Percentiles rank a stretch among this genome's conserved stretches.
These are phyloP conservation scores for Diuraphis noxia DNA, from an alignment of 1,140 invertebrate species.

Conservation along the genomic window DNA sequence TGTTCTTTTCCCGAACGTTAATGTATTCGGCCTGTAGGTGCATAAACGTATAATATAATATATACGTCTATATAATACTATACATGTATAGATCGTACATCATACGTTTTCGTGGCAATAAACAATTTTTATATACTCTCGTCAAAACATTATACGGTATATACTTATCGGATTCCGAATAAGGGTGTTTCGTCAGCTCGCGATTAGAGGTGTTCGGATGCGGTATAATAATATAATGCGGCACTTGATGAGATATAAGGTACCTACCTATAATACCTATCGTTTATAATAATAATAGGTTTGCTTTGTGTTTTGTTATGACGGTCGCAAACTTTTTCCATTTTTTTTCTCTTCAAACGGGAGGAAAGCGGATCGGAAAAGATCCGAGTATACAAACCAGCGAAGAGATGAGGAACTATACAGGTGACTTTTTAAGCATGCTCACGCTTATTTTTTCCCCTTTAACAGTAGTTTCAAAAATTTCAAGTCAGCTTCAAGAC, in stretches of 20 bases:
- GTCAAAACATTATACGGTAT: not conserved
- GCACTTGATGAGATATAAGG: not conserved
- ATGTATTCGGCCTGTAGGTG: not conserved
- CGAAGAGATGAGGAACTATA: not conserved
- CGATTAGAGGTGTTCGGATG: not conserved
- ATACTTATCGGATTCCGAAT: constrained; percentile 16
- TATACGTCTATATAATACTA: too few species aligned
- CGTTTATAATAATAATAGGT: constrained; percentile 7
- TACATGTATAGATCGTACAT: not conserved
- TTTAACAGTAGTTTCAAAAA: too few species aligned
- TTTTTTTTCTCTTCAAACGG: not conserved
- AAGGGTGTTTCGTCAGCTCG: not conserved
- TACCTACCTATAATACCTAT: not conserved
- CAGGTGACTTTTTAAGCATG: too few species aligned
- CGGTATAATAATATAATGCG: not conserved
- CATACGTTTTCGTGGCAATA: not conserved
- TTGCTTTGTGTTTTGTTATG: not conserved
- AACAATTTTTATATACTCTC: not conserved
- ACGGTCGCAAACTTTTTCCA: not conserved
- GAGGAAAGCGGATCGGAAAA: not conserved
- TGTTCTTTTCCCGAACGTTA: not conserved
- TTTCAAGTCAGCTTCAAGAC: too few species aligned
- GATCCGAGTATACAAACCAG: too few species aligned
- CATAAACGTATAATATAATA: not conserved
- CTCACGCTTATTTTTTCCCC: too few species aligned